Conservation (phyloP, 2,113 vertebrate species). For the Falcunculus frontatus region DNA sequence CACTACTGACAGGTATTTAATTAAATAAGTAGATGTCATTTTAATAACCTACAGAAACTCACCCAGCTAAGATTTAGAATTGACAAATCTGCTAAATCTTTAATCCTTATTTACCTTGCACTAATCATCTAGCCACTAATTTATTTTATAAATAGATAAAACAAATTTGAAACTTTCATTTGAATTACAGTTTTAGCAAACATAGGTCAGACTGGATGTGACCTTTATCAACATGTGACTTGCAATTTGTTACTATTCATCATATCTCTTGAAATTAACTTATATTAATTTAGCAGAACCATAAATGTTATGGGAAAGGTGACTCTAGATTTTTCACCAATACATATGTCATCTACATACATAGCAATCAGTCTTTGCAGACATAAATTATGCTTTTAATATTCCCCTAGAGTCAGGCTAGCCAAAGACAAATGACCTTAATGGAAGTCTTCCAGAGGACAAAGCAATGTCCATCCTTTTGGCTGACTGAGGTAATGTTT, state of each 20-base stretch:
- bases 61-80: not conserved
- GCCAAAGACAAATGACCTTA: not conserved
- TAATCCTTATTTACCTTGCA: not conserved
- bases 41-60: not conserved
- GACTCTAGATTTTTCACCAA: not conserved
- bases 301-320: not conserved
- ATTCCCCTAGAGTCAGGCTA: not conserved
- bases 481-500: not conserved
- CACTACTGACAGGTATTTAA: not conserved
- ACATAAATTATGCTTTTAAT: not conserved
- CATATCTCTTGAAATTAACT: not conserved
- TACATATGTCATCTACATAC: not conserved
- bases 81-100: not conserved
- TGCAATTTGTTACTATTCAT: not conserved
- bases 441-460: conserved; percentile 22
- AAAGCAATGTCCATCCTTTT: not conserved
- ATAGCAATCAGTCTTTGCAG: not conserved
- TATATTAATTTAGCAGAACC: not conserved
- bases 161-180: not conserved
- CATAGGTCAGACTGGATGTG: not conserved
- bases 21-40: not conserved
- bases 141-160: not conserved
- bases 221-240: not conserved
- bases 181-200: not conserved
- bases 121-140: not conserved